Base-by-base conservation (phyloP, 2,113 vertebrate species). In the Oncorhynchus masou region DNA sequence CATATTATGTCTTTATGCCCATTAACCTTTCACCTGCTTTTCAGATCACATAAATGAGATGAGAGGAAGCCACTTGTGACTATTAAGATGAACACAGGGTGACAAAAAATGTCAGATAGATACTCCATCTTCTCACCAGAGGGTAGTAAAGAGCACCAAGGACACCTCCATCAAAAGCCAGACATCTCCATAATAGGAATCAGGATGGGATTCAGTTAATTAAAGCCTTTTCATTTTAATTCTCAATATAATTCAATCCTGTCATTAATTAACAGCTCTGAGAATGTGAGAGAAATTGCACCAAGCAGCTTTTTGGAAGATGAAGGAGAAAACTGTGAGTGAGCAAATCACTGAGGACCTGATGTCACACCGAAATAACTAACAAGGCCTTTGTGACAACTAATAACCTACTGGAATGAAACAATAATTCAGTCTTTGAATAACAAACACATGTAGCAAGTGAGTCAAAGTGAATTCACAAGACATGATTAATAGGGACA, bases 191-290 rank as follows among this genome's bases (percentile, higher is more conserved):
- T 82, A 88, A 86, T 81, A 88, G 78, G 85, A 86, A 79, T 66
- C 86, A 79, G 83, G 79, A 72, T 84, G 89, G 87, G 89, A 90
- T 81, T 77, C 76, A 4, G 86, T 89, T 93, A 92, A 92, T 93
- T 92, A 92, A 92, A 93, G 88, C 78, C 79, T 81, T 90, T 88
- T 89, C 76, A 86, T 88, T 89, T 88, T 88, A 90, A 89, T 91
- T 88, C 85, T 87, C 74, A 83, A 88, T 90, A 86, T 90, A 89
- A 92, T 91, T 90, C 85, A 89, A 90, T 90, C 87, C 79, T 71
- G 80, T 79, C 79, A 80, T 92, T 92, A 92, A 93, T 93, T 92
- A 92, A 85, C 73, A 78, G 84, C 84, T 82, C 77, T 39, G 83
- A 88, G 88, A 88, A 87, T 84, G 82, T 84, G 86, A 84, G 85